phyloP scores from a whole-genome alignment of 2,113 vertebrate genomes.

The Mirounga angustirostris region DNA sequence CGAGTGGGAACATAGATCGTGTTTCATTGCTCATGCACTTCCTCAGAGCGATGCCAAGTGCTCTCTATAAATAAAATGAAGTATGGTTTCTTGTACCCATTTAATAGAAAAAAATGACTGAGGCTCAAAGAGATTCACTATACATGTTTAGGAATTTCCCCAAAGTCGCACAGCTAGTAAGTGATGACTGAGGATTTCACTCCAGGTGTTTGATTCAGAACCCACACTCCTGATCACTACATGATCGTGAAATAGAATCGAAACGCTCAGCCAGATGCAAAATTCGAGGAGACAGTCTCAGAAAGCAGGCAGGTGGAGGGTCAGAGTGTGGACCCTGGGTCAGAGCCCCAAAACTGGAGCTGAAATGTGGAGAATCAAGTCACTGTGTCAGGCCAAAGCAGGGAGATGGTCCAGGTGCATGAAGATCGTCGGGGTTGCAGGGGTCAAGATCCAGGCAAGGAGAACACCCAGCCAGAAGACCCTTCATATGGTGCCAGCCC shows the following conservation, averaged over 20 bases:
- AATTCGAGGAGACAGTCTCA: background rate
- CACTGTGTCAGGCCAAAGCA: background rate
- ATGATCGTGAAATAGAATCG: background rate
- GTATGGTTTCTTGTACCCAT: background rate
- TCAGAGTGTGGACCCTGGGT: background rate
- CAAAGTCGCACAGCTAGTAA: background rate
- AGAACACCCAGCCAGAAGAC: background rate
- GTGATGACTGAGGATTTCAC: background rate
- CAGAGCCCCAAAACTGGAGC: background rate
- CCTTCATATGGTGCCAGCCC: fast-evolving
- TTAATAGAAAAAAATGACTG: background rate
- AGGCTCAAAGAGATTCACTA: background rate
- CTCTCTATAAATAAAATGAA: background rate
- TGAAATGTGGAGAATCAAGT: background rate
- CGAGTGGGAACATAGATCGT: fast-evolving
- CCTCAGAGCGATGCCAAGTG: background rate
- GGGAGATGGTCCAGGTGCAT: background rate
- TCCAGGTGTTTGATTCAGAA: background rate
- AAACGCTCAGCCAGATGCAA: background rate
- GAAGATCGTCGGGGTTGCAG: fast-evolving
- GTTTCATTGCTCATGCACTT: background rate
- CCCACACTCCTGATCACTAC: fast-evolving
- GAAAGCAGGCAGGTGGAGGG: background rate
- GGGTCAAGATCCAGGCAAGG: background rate
- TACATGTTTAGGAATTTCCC: background rate